Base-by-base conservation (phyloP, 2,888 invertebrate genomes). In the Sarcophaga variegata region DNA sequence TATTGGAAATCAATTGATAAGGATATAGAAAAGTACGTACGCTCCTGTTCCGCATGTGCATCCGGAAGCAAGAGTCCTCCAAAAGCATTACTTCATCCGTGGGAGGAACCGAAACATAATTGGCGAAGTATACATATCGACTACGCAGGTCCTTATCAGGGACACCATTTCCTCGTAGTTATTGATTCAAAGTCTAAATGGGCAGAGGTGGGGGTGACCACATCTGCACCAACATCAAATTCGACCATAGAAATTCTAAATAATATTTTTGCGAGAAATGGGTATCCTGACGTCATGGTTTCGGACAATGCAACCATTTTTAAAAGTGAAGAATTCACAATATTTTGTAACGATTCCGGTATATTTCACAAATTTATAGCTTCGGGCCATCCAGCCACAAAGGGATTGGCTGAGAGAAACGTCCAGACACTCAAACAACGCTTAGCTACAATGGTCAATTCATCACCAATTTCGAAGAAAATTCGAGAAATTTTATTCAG, bases 381-480 rank as follows among this genome's bases (percentile, higher is more conserved):
- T 27, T 6, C 27, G 27, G 27, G 27, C 27, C 27, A 27, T 27
- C 27, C 27, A 27, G 27, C 27, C 27, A 27, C 6, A 27, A 27
- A 27, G 5, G 27, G 27, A 27, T 27, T 27, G 6, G 27, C 27
- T 27, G 27, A 27, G 27, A 27, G 27, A 27, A 27, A 6, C 27
- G 27, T 27, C 27, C 27, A 27, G 27, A 27, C 27, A 27, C 27
- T 27, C 27, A 27, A 27, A 69, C 64, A 67, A 10, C 64, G 45
- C 3, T 14, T 62, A 17, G 69, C 67, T 47, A 69, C 85, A 11
- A 83, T 88, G 81, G 4, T 1, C 14, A n/a, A 79, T 14, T 17
- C 54, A 90, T 95, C 95, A 94, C 95, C 82, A 22, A 79, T 86
- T 8, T 27, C 14, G 0, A 49, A 77, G 12, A 81, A 78, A 45